Conservation (phyloP, 2,797 vertebrate genomes). For the Pseudomugil tenellus region DNA sequence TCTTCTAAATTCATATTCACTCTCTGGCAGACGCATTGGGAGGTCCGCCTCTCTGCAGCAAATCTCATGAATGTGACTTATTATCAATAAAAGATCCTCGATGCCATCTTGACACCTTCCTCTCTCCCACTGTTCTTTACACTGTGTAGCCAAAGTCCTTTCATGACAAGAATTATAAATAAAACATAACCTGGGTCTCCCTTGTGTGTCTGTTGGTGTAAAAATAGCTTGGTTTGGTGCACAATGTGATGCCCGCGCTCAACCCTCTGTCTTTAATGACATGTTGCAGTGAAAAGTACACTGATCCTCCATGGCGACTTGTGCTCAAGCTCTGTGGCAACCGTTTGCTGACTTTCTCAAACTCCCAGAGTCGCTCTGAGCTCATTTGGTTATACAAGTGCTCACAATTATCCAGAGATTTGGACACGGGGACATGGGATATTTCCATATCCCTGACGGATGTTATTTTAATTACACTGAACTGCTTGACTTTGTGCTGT, state of each 20-base stretch:
- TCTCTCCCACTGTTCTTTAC: constrained; percentile 40
- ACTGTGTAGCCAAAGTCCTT: constrained; percentile 54
- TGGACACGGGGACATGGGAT: constrained; percentile 70
- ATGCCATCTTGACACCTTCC: constrained; percentile 40
- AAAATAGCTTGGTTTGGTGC: constrained; percentile 72
- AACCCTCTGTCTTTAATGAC: constrained; percentile 71
- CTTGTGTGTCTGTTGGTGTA: constrained; percentile 66
- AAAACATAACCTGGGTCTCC: constrained; percentile 77
- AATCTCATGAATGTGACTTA: constrained; percentile 11
- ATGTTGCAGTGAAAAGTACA: constrained; percentile 62
- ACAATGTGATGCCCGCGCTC: constrained; percentile 52
- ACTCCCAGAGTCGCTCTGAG: constrained; percentile 77
- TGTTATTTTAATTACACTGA: constrained; percentile 79
- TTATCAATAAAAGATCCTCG: constrained; percentile 41
- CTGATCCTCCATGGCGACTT: constrained; percentile 62
- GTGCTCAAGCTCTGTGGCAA: constrained; percentile 49
- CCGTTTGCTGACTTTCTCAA: constrained; percentile 73
- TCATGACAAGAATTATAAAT: constrained; percentile 74
- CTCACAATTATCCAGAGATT: constrained; percentile 76
- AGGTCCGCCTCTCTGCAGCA: constrained; percentile 28
- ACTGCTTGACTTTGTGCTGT: constrained; percentile 68
- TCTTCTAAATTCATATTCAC: constrained; percentile 3
- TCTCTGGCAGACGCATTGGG: constrained; percentile 12
- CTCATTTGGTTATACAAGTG: constrained; percentile 81
- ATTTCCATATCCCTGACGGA: constrained; percentile 80